Evolutionary conservation across 1,140 invertebrate genomes (phyloP).

Genomic region (Caenorhabditis tropicalis): DNA sequence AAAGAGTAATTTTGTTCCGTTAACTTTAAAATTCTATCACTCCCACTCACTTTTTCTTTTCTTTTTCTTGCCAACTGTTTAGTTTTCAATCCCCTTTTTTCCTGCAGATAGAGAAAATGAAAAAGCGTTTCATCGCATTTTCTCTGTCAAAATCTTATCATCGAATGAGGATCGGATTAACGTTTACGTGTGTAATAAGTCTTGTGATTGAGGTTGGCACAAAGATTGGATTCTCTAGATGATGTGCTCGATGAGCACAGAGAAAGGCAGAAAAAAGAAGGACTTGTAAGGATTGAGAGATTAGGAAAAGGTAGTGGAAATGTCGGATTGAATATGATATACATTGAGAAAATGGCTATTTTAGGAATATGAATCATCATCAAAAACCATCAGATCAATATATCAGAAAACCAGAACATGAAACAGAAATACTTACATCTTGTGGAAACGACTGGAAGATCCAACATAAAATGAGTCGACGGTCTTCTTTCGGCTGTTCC

Average conservation of each 20-base stretch:
- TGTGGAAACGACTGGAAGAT: slow-evolving; percentile 4
- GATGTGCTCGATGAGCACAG: slow-evolving; percentile 6
- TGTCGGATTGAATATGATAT: background rate
- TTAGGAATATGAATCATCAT: too few species aligned
- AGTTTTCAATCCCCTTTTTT: background rate
- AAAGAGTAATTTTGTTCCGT: background rate
- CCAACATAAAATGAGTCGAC: background rate
- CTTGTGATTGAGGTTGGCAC: background rate
- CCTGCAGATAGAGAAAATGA: background rate
- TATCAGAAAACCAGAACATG: background rate
- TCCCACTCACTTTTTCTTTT: background rate
- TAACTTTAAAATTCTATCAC: background rate
- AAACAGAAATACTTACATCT: background rate
- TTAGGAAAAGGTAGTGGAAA: background rate
- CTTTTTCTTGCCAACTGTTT: background rate
- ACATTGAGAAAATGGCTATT: background rate
- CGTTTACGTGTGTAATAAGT: background rate
- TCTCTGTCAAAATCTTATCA: background rate
- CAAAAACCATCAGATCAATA: slow-evolving; percentile 14
- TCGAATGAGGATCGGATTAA: background rate
- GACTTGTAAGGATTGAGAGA: background rate
- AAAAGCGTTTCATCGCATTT: background rate
- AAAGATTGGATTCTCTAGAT: background rate
- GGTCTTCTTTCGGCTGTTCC: background rate
- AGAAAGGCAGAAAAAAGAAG: background rate